A percentile compares a stretch with the other conserved stretches of the same genome.
phyloP scores from a whole-genome alignment of 92 coral and sea anemone species.

The Actinernus sp. region DNA sequence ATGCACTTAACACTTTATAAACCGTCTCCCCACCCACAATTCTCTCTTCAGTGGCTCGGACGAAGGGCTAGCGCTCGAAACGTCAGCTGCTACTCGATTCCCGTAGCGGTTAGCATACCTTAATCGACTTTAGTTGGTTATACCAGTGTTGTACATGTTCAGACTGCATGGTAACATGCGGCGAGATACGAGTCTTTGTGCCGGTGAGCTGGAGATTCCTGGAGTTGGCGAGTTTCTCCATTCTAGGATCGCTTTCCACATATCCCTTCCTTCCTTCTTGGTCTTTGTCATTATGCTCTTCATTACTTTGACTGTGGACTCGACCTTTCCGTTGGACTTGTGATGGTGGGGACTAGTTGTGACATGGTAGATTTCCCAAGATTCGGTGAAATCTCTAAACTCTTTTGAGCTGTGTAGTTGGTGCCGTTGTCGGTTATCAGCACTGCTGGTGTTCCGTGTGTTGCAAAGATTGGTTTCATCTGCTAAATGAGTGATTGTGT shows the following conservation, averaged over 20 bases:
- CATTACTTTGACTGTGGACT: constrained; percentile 35
- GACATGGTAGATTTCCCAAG: constrained; percentile 52
- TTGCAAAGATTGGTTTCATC: constrained; percentile 68
- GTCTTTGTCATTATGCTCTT: constrained; percentile 38
- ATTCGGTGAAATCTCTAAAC: constrained; percentile 23
- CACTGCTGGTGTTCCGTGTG: constrained; percentile 59
- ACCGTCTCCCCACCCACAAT: too few species aligned
- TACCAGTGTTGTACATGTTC: too few species aligned
- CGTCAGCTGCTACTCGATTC: too few species aligned
- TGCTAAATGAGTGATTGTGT: constrained; percentile 41
- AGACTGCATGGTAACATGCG: too few species aligned
- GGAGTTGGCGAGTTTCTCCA: constrained; percentile 45
- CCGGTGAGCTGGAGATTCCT: constrained; percentile 40
- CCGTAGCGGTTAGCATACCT: too few species aligned
- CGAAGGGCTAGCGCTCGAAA: too few species aligned
- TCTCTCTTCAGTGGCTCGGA: too few species aligned
- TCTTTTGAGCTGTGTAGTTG: constrained; percentile 51
- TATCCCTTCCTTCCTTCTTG: constrained; percentile 42
- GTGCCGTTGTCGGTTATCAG: constrained; percentile 63
- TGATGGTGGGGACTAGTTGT: constrained; percentile 59
- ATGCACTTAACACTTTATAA: too few species aligned
- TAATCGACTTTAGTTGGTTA: too few species aligned
- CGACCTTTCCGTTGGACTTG: constrained; percentile 52
- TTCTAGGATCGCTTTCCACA: constrained; percentile 64
- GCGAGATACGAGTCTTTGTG: constrained; percentile 55